These are phyloP conservation scores for Arizona elegans DNA, from an alignment of 2,113 vertebrate genomes.

Conservation along the genomic window DNA sequence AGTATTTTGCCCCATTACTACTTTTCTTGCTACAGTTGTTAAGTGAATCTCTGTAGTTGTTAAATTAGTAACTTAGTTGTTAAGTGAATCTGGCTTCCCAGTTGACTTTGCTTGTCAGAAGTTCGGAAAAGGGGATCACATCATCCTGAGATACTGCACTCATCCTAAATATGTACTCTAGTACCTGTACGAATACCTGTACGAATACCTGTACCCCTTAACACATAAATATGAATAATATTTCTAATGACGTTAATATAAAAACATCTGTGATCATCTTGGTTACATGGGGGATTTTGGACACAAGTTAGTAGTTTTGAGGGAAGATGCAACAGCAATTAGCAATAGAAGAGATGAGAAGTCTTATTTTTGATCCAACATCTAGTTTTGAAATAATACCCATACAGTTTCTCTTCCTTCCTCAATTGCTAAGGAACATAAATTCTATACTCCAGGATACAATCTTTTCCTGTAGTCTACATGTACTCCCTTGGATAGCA, in stretches of 20 bases:
- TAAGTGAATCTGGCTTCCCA: neutral
- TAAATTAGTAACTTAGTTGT: neutral
- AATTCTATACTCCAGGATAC: conserved; percentile 25
- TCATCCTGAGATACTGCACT: neutral
- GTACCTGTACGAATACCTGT: no score
- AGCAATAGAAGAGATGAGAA: neutral
- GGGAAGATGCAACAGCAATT: no score
- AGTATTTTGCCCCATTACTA: neutral
- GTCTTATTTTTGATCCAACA: neutral
- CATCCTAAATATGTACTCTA: neutral
- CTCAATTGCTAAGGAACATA: conserved; percentile 31
- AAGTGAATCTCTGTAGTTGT: neutral
- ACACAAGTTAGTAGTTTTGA: neutral
- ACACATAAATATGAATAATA: neutral
- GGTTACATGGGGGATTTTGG: neutral
- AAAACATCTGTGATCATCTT: neutral
- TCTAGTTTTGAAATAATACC: neutral
- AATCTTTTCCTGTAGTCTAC: conserved; percentile 27
- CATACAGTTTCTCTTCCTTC: neutral
- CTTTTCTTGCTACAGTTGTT: neutral
- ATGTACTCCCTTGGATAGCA: conserved; percentile 29
- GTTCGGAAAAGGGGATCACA: neutral
- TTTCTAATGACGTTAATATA: neutral
- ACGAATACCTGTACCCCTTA: neutral
- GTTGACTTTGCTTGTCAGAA: neutral